Percentiles rank a stretch among this genome's conserved stretches.
phyloP scores from a whole-genome alignment of 23 tunicate genomes.

The Corella eumyota region DNA sequence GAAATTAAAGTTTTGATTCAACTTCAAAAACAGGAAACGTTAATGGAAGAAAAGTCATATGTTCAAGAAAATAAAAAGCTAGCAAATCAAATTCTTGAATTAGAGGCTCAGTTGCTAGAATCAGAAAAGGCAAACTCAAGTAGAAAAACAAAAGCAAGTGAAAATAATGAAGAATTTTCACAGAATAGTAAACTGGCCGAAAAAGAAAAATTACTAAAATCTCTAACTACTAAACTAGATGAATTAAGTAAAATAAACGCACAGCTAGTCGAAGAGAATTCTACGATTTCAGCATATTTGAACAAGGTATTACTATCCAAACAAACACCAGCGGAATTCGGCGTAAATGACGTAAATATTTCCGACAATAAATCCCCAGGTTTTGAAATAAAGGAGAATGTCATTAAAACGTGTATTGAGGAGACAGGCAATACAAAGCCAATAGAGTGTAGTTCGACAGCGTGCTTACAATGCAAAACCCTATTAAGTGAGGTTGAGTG shows the following conservation, averaged over 20 bases:
- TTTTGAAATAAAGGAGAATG: not conserved
- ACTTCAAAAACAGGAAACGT: too few species aligned
- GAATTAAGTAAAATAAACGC: not conserved
- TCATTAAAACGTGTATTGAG: not conserved
- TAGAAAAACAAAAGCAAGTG: too few species aligned
- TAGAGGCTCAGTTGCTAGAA: too few species aligned
- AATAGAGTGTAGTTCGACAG: conserved; percentile 3
- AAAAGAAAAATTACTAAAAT: not conserved
- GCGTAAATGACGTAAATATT: not conserved
- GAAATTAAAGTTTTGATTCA: too few species aligned
- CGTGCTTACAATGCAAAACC: conserved; percentile 1
- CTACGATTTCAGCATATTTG: not conserved
- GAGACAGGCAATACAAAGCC: not conserved
- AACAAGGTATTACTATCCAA: not conserved
- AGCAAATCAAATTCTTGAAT: too few species aligned
- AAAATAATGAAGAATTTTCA: too few species aligned
- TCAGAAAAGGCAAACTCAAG: too few species aligned
- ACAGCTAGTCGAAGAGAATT: not conserved
- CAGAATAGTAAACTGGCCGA: not conserved
- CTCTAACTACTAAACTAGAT: not conserved
- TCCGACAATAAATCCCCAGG: not conserved
- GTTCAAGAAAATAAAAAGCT: too few species aligned
- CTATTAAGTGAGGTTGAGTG: conserved; percentile 41
- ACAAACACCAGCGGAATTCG: not conserved
- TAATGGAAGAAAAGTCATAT: too few species aligned